Base-by-base conservation (phyloP, 2,888 invertebrate genomes). In the Aplocera efformata region DNA sequence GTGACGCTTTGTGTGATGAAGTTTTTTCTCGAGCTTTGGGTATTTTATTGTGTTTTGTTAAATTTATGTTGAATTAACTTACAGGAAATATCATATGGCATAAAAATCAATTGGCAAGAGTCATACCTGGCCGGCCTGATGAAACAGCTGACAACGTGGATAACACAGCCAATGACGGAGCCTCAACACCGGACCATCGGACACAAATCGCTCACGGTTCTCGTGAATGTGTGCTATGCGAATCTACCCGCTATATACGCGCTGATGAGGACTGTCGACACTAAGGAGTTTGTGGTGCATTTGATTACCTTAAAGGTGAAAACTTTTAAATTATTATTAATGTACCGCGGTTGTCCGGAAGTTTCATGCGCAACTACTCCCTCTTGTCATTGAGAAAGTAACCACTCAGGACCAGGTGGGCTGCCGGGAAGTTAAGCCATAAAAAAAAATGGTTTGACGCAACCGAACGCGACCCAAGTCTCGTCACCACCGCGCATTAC, bases 81-180 rank as follows among this genome's bases (percentile, higher is more conserved):
- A 23, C 79, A 94, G 90, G 94, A 94, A 63, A 84, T 95, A 42
- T 93, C 94, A 0, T 94, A 94, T 57, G 94, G 94, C 17, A 93
- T 94, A 9, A 92, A 91, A 67, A 93, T 95, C 13, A 91, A 91
- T 5, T 95, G 94, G 94, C 94, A 94, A 68, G 94, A 95, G 60
- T 93, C 94, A 0, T 93, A 94, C 68, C 79, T 95, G 26, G 78
- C 91, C 0, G 88, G 90, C 46, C 77, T 95, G 6, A 90, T 95
- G 72, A 90, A 91, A 38, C 91, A 90, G 10, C 73, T 95, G 0
- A 91, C 93, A 0, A 90, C 91, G 17, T 92, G 93, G 90, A 90
- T 94, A 31, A 78, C 73, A 0, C 74, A 77, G 24, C 88, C 90
- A 0, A 88, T 89, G 61, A 64, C 63, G 0, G 90, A 90, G 21